Conservation (phyloP, 1,140 invertebrate genomes). For the Caenorhabditis briggsae region DNA sequence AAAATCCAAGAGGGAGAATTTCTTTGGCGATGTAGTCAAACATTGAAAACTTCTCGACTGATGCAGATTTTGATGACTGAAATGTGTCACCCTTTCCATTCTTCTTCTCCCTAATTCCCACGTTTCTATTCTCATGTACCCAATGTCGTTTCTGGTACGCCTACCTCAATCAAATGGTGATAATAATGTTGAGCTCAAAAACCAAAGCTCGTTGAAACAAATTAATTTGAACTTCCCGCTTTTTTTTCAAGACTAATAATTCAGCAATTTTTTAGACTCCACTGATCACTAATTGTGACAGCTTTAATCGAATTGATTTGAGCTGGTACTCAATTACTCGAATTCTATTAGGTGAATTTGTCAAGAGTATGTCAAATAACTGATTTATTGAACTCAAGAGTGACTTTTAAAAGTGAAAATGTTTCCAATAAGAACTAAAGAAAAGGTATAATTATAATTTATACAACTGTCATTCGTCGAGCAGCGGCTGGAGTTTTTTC, state of each 20-base stretch:
- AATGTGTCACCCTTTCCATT: not conserved
- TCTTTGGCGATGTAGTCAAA: constrained; percentile 23
- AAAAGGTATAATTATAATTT: not conserved
- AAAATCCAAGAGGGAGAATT: constrained; percentile 55
- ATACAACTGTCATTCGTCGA: constrained; percentile 40
- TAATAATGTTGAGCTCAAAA: constrained; percentile 2
- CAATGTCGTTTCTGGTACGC: not conserved
- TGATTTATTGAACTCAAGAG: not conserved
- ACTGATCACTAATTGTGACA: constrained; percentile 4
- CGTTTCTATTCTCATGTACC: not conserved
- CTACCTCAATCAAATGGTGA: not conserved
- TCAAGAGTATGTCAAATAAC: not conserved
- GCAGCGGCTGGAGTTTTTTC: not conserved
- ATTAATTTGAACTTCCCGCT: not conserved
- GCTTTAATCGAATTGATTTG: not conserved
- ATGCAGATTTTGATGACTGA: not conserved
- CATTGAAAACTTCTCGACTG: not conserved
- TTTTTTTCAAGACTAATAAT: not conserved
- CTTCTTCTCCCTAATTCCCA: not conserved
- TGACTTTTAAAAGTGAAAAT: not conserved
- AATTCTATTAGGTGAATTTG: not conserved
- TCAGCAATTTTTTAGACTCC: not conserved
- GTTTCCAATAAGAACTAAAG: not conserved
- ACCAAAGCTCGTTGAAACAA: constrained; percentile 16
- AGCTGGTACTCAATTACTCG: not conserved